phyloP scores from a whole-genome alignment of 2,888 invertebrate genomes.

The Cantharis lateralis region DNA sequence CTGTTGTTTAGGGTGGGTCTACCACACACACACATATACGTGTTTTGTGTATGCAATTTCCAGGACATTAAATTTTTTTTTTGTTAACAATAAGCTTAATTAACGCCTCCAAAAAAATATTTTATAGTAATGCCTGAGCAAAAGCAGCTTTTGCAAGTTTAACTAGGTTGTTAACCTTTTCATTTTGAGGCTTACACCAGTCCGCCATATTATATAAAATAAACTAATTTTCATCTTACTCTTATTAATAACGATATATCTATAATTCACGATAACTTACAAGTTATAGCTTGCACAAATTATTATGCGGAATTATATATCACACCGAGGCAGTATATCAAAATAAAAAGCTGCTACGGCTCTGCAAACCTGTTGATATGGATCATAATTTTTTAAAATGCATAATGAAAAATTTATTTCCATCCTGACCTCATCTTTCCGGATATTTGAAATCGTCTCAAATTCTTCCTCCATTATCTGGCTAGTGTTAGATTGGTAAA shows the following conservation, averaged over 20 bases:
- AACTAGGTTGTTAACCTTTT: background rate
- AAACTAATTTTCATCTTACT: background rate
- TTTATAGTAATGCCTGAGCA: background rate
- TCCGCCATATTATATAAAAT: background rate
- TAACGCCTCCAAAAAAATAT: background rate
- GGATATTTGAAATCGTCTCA: background rate
- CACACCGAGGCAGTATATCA: background rate
- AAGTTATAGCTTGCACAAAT: background rate
- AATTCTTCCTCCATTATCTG: background rate
- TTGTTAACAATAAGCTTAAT: background rate
- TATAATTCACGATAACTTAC: no score
- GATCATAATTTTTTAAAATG: background rate
- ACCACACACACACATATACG: background rate
- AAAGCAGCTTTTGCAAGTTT: background rate
- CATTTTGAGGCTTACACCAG: background rate
- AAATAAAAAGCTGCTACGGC: background rate
- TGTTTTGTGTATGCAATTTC: background rate
- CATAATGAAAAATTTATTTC: background rate
- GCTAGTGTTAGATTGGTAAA: background rate
- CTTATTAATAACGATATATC: background rate
- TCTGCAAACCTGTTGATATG: background rate
- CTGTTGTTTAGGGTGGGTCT: background rate
- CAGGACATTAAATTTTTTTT: background rate
- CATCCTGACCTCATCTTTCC: background rate
- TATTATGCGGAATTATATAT: background rate